A percentile compares a stretch with the other conserved stretches of the same genome.
Conservation (phyloP, 2,888 invertebrate species). For the Steinernema scapterisci region DNA sequence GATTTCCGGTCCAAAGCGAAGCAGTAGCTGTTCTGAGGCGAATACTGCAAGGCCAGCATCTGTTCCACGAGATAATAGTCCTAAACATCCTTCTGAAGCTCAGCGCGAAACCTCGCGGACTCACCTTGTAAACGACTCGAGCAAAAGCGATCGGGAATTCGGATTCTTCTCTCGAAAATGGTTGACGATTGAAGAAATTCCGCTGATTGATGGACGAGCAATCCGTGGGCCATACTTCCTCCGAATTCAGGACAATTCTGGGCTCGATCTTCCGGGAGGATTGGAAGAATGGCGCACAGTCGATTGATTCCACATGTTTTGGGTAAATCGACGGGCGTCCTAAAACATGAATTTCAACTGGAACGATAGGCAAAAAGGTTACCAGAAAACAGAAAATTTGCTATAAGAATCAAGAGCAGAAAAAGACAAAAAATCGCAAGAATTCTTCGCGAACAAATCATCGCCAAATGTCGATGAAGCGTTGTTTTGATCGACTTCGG, state of each 20-base stretch:
- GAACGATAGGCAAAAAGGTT: too few relatives aligned
- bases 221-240: neutral
- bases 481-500: too few relatives aligned
- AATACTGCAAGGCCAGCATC: neutral
- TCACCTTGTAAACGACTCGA: slow-evolving; percentile 33
- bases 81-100: neutral
- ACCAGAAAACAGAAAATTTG: too few relatives aligned
- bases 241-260: neutral
- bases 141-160: slow-evolving; percentile 27
- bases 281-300: neutral
- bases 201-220: slow-evolving; percentile 21
- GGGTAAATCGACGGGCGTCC: neutral
- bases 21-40: neutral
- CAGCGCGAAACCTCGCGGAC: neutral
- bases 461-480: too few relatives aligned
- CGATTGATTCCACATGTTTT: neutral
- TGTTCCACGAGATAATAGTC: neutral
- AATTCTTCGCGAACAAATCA: too few relatives aligned
- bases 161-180: slow-evolving; percentile 11
- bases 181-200: neutral
- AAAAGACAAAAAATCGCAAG: too few relatives aligned
- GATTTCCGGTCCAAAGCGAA: neutral
- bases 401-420: too few relatives aligned
- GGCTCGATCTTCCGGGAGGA: neutral
- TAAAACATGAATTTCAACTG: too few relatives aligned